phyloP scores from a whole-genome alignment of 2,113 vertebrate genomes.

The Macrotis lagotis region DNA sequence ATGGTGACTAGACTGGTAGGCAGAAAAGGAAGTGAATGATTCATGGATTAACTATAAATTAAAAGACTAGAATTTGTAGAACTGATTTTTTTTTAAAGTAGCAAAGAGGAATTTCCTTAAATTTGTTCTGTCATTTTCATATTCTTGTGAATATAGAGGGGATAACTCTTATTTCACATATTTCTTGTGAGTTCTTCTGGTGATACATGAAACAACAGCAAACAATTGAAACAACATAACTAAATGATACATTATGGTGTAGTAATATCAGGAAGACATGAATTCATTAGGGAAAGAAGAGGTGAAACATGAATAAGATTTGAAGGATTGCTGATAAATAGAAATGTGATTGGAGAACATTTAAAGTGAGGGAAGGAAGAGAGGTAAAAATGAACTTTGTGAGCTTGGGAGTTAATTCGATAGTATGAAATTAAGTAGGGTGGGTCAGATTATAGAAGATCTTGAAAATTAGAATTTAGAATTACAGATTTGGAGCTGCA shows the following conservation, averaged over 20 bases:
- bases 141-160: not conserved
- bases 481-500: not conserved
- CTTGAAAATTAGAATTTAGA: not conserved
- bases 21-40: not conserved
- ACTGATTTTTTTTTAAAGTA: not conserved
- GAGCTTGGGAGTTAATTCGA: not conserved
- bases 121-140: not conserved
- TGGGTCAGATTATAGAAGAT: not conserved
- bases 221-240: not conserved
- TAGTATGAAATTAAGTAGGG: not conserved
- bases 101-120: not conserved
- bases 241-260: not conserved
- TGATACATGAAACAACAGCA: not conserved
- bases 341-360: not conserved
- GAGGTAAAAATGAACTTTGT: not conserved
- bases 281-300: not conserved
- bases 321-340: not conserved
- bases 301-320: not conserved
- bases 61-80: not conserved
- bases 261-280: not conserved
- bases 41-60: not conserved
- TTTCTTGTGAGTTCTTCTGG: not conserved
- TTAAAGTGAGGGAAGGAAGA: not conserved
- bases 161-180: not conserved
- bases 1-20: not conserved